phyloP scores from a whole-genome alignment of 2,113 vertebrate genomes.

The Nannospalax galili region DNA sequence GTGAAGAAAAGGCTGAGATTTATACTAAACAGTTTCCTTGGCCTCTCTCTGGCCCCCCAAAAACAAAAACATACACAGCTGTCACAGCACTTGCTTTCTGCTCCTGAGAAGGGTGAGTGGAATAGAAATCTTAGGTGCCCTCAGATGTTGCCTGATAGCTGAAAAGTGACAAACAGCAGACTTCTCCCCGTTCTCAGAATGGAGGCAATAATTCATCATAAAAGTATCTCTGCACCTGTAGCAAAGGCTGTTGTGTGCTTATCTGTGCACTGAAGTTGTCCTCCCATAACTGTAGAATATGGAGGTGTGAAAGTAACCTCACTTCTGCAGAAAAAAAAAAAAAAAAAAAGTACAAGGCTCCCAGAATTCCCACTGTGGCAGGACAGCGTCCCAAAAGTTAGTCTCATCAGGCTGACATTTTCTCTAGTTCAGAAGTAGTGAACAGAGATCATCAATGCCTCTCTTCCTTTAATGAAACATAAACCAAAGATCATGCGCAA shows the following conservation, averaged over 20 bases:
- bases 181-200: neutral
- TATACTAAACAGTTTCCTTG: constrained; percentile 64
- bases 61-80: constrained; percentile 75
- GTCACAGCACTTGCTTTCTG: constrained; percentile 62
- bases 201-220: neutral
- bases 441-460: neutral
- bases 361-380: neutral
- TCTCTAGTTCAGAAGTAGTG: neutral
- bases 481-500: neutral
- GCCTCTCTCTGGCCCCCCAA: constrained; percentile 59
- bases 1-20: constrained; percentile 1
- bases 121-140: constrained; percentile 26
- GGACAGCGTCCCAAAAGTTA: neutral
- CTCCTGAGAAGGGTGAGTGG: constrained; percentile 42
- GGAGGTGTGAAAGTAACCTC: neutral
- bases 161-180: constrained; percentile 41
- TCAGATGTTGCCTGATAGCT: constrained; percentile 50
- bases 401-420: neutral
- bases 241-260: neutral
- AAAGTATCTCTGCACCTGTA: constrained; percentile 21
- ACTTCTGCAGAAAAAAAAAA: neutral
- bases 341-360: neutral
- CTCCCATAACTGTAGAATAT: too few species aligned
- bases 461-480: neutral
- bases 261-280: neutral